Evolutionary conservation across 37 sponge, comb jelly and placozoan genomes (phyloP), one percentile per base, ranked within the genome.

Genomic region (Cladorhizidae sp.): DNA sequence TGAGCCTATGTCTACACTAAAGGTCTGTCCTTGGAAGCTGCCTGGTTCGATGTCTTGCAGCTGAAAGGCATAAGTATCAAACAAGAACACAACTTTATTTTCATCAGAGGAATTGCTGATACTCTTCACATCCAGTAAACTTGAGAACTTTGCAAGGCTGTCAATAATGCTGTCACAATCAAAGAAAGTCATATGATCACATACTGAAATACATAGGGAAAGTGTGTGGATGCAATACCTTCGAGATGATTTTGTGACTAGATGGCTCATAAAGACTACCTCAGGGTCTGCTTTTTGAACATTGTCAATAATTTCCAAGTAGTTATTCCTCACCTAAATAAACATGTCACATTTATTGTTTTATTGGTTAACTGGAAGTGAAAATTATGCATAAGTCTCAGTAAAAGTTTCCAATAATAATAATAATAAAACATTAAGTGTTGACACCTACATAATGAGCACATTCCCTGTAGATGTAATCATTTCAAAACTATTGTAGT

Each of bases 1-100:
- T 50, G 83, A 75, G 1, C 83, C 83, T 33, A 84, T 39, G 57
- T 86, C 52, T 61, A 74, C 74, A 64, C 42, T 74, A 40, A 79
- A 79, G 21, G 35, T 73, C 38, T 73, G 65, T 17, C 80, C 80
- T 54, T 26, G 25, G 43, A 67, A 78, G 0, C 40, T 54, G 1
- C 51, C 62, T 32, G 39, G 33, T 54, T 59, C 33, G 38, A 79
- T 36, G 40, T 86, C 74, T 35, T 86, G 58, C 40, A 86, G n/a
- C 50, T 79, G 86, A 55, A 79, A 25, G 17, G 80, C 86, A 79
- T 58, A 86, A 1, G 67, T 79, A 20, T 54, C 26, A 28, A 49
- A 42, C 18, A 59, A 43, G 14, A 81, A 72, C 8, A 45, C 23
- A 23, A 41, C 22, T n/a, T 52, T 23, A 9, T 71, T 38, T 36